phyloP scores from a whole-genome alignment of 2,113 vertebrate genomes.

The Pionites leucogaster region DNA sequence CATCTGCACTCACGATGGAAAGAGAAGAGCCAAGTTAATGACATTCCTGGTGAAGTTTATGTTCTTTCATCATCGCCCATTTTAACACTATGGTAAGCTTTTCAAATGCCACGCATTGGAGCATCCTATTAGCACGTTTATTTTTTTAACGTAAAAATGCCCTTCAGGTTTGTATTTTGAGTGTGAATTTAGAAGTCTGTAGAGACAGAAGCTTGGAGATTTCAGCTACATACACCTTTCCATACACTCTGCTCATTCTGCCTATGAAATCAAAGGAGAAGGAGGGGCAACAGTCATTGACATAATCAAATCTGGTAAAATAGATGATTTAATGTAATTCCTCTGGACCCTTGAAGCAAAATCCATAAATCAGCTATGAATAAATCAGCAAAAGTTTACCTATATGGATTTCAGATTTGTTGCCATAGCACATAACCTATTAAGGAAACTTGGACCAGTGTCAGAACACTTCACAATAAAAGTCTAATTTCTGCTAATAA shows the following conservation, averaged over 20 bases:
- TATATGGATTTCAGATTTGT: neutral
- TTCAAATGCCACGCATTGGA: neutral
- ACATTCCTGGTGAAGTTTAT: neutral
- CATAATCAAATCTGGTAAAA: neutral
- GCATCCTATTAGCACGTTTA: neutral
- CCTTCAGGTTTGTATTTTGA: neutral
- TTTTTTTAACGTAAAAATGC: neutral
- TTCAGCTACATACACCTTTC: neutral
- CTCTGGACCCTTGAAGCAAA: neutral
- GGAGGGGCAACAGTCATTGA: neutral
- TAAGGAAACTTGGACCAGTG: neutral
- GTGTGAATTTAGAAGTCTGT: neutral
- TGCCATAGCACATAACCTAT: neutral
- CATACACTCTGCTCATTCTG: neutral
- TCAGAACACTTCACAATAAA: neutral
- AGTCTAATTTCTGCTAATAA: neutral
- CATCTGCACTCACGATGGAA: neutral
- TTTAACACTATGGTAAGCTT: neutral
- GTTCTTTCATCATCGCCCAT: neutral
- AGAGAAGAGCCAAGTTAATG: neutral
- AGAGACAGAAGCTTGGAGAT: neutral
- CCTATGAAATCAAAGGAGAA: neutral
- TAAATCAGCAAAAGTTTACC: neutral
- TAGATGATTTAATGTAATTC: neutral
- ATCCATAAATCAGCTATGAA: neutral